Base-by-base conservation (phyloP, 1,140 invertebrate species). In the Hyles euphorbiae region DNA sequence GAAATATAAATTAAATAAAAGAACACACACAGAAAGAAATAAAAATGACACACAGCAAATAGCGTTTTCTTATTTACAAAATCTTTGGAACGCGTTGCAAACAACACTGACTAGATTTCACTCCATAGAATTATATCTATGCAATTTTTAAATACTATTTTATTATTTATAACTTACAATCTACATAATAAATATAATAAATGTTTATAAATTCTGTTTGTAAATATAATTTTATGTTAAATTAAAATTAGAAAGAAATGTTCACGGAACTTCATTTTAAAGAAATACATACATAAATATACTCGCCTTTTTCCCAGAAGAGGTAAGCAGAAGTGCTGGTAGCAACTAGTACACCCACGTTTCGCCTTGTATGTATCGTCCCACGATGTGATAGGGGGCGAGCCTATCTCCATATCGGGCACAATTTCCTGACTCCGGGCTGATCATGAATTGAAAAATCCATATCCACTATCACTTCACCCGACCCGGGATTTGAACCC, bases 1-100 rank as follows among this genome's bases (percentile, higher is more conserved):
- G 3, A 47, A 49, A 40, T 51, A 22, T 58, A 61, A 61, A 58
- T 61, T 57, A 44, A 53, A 33, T 40, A 43, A 12, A 54, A 12
- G 43, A 10, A 5, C 10, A 47, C 50, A 34, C 33, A 51, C 33
- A 32, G 6, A 34, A 33, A 51, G 33, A 9, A 59, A 22, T 57
- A 60, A 60, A 51, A 43, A 7, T 53, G 22, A 58, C 47, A 60
- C 56, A 63, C 48, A 54, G 46, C 63, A 65, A 68, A 66, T 72
- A 72, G 75, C 75, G 75, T 74, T 68, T 68, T 63, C 40, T 67
- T 74, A 82, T 87, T 34, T 84, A 87, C 81, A 84, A 67, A 22
- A 73, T 84, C 81, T 87, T 87, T 87, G 83, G 83, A 87, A 87
- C 83, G 83, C 83, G 78, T 87, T 83, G 46, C 81, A 58, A 75